Evolutionary conservation across 2,888 invertebrate genomes (phyloP).

Genomic region (Timandra comae): DNA sequence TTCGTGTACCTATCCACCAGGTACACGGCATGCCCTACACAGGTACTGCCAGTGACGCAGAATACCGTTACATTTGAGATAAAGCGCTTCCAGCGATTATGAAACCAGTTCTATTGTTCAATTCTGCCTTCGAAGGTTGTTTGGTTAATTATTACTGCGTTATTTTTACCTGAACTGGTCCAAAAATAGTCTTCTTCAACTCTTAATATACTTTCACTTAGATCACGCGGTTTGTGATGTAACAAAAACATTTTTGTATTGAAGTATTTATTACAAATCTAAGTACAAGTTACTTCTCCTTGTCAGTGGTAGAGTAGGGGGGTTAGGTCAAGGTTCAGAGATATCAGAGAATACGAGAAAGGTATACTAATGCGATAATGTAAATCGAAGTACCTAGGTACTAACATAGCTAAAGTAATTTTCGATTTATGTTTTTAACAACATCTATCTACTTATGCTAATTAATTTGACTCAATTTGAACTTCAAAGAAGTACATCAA

Average conservation of each 20-base stretch:
- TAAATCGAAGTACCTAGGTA: too few species aligned
- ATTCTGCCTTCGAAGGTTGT: not conserved
- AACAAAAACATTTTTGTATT: too few species aligned
- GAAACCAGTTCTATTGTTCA: conserved; percentile 24
- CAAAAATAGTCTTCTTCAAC: too few species aligned
- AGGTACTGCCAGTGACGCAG: conserved; percentile 38
- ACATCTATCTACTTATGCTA: too few species aligned
- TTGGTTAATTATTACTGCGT: not conserved
- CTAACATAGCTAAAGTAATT: too few species aligned
- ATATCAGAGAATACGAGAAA: conserved; percentile 1
- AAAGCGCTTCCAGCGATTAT: conserved; percentile 28
- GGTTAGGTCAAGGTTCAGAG: conserved; percentile 12
- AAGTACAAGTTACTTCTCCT: not conserved
- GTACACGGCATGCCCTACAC: conserved; percentile 28
- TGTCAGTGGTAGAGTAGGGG: conserved; percentile 4
- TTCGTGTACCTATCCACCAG: conserved; percentile 27
- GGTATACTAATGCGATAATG: conserved; percentile 4
- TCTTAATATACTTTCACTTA: too few species aligned
- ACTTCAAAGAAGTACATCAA: too few species aligned
- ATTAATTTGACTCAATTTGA: too few species aligned
- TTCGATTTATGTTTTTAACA: too few species aligned
- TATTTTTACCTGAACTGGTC: conserved; percentile 5
- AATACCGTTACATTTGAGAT: conserved; percentile 46
- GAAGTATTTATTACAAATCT: too few species aligned
- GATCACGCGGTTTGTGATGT: too few species aligned